phyloP scores from a whole-genome alignment of 2,888 invertebrate genomes.

The Apantesis nais region DNA sequence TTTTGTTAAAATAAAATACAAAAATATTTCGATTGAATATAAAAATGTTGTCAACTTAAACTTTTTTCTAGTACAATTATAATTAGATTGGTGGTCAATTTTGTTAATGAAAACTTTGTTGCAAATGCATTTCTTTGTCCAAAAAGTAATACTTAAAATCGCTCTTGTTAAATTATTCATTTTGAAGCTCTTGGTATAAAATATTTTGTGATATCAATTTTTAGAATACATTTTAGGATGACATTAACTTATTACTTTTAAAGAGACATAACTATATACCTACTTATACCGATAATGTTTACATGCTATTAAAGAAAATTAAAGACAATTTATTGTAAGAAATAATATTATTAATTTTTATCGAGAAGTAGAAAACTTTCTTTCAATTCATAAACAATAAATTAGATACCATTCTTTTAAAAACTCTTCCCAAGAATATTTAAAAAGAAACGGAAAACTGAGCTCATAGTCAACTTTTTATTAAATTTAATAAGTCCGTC shows the following conservation, averaged over 20 bases:
- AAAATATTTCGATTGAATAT: no score
- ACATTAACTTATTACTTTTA: background rate
- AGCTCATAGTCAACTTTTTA: slow-evolving; percentile 43
- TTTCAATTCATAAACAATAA: background rate
- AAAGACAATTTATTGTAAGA: background rate
- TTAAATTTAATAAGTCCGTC: slow-evolving; percentile 43
- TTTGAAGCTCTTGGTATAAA: background rate
- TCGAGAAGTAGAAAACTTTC: background rate
- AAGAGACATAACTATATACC: background rate
- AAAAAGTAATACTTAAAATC: no score
- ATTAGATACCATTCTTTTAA: background rate
- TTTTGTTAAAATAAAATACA: no score
- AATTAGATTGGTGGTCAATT: no score
- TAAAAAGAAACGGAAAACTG: slow-evolving; percentile 24
- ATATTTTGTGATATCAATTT: no score
- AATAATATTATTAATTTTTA: background rate
- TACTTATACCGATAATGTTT: background rate
- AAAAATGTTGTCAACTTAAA: no score
- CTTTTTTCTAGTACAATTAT: no score
- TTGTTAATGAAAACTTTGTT: no score
- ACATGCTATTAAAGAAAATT: background rate
- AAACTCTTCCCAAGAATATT: slow-evolving; percentile 20
- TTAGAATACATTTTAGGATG: no score
- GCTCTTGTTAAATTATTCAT: no score
- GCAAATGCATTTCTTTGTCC: no score